Evolutionary conservation across 64 coral and sea anemone genomes (phyloP), one percentile per base, ranked within the genome.

Genomic region (Catalaphyllia jardinei): DNA sequence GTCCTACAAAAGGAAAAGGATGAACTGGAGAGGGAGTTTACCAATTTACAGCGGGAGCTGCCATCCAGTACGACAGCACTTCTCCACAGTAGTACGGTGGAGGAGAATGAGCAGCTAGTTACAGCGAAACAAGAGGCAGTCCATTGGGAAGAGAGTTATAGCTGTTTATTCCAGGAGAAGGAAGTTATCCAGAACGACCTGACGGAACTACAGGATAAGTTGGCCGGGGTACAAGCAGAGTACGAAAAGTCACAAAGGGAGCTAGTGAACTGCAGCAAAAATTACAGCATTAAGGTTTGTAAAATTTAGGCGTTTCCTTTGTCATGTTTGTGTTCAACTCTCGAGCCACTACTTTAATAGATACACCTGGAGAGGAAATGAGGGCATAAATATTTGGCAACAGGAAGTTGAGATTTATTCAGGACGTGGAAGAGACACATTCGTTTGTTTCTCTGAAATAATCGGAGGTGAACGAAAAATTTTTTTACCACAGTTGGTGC

Each of bases 1-100:
- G 85, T 77, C 62, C 29, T 59, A 46, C 74, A 39, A 75, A 67
- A 57, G 25, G 89, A 86, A 16, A 91, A 86, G 39, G 80, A 91
- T 14, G 71, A 76, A 11, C 33, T 91, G 71, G 64, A 82, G 42
- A 72, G 55, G 35, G 88, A 86, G 25, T 52, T 91, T 54, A 81
- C n/a, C 60, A 72, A 52, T 83, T 31, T 92, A 8, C 83, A 92
- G 73, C 52, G 6, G 27, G 90, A 92, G n/a, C 59, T 92, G 73
- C 50, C 73, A 12, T 86, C 62, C 18, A 92, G 35, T 15, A 28
- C 29, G 29, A 75, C 24, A 20, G 81, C 17, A 29, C 55, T 31
- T 6, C 38, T 75, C 14, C 60, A 86, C 71, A 76, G 12, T 28
- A 35, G 4, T n/a, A 31, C 42, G 10, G 14, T 65, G 62, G 62